Base-by-base conservation (phyloP, 1,140 invertebrate genomes). In the Aphis craccivora region DNA sequence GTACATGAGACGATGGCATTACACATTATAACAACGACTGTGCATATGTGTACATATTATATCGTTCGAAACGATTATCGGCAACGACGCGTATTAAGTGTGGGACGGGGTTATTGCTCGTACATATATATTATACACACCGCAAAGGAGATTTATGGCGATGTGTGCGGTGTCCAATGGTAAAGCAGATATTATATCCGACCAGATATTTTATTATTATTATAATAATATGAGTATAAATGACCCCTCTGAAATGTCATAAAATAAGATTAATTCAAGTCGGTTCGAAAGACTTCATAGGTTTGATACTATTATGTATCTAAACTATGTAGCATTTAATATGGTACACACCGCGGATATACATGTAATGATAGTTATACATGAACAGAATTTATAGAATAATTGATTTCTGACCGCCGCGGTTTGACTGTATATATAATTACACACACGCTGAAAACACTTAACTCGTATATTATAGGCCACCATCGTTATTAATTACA, bases 401-500 rank as follows among this genome's bases (percentile, higher is more conserved):
- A 89, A 89, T 89, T 89, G 87, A 89, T 89, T 89, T 30, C n/a
- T 53, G 87, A 89, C 86, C 86, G n/a, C 18, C 30, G 86, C 40
- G 22, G 83, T 86, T 88, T 51, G 30, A 35, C 86, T 51, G n/a
- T 88, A 88, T 35, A 43, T 83, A n/a, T 48, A 87, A 87, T 87
- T 88, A 88, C n/a, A 88, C 8, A 51, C 86, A 88, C 86, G 88
- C 55, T n/a, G 88, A 89, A 89, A 89, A 89, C 88, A 53, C 35
- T 89, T 55, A 37, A 53, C 48, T 51, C 20, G 45, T n/a, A 35
- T 9, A n/a, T 18, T 86, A 45, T 87, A 87, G 48, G 18, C 86
- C 84, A 45, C 25, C 45, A 53, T 53, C 7, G 22, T 89, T 89
- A 89, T 89, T 53, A 89, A 89, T 89, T 89, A 89, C 87, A 53